Percentiles rank a stretch among this genome's conserved stretches.
These are phyloP conservation scores for Aplodontia rufa DNA, from an alignment of 2,113 vertebrate genomes.

Conservation along the genomic window DNA sequence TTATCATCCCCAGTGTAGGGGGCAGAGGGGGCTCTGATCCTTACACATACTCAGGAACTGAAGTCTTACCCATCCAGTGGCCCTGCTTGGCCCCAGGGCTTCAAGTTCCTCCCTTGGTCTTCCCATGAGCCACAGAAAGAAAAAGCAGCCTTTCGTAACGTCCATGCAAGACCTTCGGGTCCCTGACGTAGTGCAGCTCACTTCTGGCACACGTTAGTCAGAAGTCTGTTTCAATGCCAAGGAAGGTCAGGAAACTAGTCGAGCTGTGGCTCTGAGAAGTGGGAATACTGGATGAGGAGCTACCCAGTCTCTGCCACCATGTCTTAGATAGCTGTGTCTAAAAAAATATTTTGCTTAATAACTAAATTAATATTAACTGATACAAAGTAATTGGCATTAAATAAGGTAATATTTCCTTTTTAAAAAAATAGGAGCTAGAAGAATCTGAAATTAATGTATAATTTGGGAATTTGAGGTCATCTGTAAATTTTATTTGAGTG, in stretches of 20 bases:
- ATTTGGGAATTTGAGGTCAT: background rate
- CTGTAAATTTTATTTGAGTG: background rate
- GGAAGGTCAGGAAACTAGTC: background rate
- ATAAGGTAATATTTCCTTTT: background rate
- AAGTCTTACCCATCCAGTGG: background rate
- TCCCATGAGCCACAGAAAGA: background rate
- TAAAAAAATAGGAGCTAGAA: background rate
- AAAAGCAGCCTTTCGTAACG: background rate
- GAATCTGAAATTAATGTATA: conserved; percentile 23
- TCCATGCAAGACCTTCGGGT: background rate
- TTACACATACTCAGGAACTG: background rate
- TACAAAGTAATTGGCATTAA: background rate
- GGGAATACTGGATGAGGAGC: background rate
- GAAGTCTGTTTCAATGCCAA: background rate
- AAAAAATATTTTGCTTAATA: background rate
- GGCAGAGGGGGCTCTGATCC: background rate
- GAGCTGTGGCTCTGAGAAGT: background rate
- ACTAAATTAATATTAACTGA: conserved; percentile 12
- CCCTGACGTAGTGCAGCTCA: background rate
- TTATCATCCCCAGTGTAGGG: background rate
- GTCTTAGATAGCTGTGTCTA: background rate
- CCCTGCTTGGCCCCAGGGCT: background rate
- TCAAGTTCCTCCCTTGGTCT: background rate
- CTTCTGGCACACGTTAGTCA: background rate
- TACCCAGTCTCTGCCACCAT: background rate